Conservation (phyloP, 1,140 invertebrate genomes). For the Monochamus saltuarius region DNA sequence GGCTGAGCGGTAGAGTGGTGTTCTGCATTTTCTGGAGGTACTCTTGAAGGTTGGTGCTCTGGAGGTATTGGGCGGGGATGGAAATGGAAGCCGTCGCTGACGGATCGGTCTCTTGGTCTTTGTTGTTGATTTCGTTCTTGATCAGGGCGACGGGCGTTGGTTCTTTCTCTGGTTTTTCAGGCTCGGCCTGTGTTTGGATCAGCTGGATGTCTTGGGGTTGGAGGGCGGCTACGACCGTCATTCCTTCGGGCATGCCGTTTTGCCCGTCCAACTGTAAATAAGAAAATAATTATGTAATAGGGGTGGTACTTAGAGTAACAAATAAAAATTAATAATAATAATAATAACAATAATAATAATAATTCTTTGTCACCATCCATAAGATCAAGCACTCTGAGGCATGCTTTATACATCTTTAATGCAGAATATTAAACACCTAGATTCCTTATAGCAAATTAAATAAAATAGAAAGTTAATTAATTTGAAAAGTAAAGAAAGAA, state of each 20-base stretch:
- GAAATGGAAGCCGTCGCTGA: constrained; percentile 30
- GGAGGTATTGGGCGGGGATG: constrained; percentile 46
- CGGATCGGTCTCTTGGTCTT: constrained; percentile 20
- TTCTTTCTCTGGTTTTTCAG: constrained; percentile 37
- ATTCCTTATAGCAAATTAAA: too few species aligned
- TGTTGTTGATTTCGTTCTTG: constrained; percentile 52
- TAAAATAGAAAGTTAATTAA: too few species aligned
- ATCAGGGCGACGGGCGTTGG: constrained; percentile 56
- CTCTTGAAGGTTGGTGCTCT: constrained; percentile 54
- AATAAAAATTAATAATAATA: too few species aligned
- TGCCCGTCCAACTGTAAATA: constrained; percentile 54
- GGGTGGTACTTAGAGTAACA: too few species aligned
- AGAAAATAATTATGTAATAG: neutral
- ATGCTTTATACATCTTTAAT: too few species aligned
- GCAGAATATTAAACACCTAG: too few species aligned
- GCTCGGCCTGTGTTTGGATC: constrained; percentile 41
- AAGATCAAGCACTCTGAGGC: too few species aligned
- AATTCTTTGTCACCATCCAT: too few species aligned
- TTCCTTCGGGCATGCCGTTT: constrained; percentile 58
- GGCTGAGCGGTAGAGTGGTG: constrained; percentile 48
- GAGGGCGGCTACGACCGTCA: constrained; percentile 64
- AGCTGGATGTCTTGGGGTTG: constrained; percentile 67
- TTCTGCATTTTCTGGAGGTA: constrained; percentile 49
- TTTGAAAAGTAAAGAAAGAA: too few species aligned
- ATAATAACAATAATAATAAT: too few species aligned